Conservation (phyloP, 2,888 invertebrate genomes). For the Gastrophysa polygoni region DNA sequence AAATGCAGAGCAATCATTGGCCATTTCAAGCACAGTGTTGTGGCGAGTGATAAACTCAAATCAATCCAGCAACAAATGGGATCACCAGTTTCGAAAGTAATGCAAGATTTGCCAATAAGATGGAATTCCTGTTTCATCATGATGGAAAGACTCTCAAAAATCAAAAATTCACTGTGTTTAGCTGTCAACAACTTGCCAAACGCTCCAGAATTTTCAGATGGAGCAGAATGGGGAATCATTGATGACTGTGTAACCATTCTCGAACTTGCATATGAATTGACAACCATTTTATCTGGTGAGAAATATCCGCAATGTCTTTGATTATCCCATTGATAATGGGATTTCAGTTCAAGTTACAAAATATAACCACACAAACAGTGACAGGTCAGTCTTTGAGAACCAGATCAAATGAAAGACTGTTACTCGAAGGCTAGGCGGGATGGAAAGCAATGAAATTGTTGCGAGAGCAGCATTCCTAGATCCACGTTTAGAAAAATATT, state of each 20-base stretch:
- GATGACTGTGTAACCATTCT: conserved; percentile 19
- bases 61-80: conserved; percentile 33
- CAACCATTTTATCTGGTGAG: conserved; percentile 21
- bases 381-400: too few relatives aligned
- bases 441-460: conserved; percentile 26
- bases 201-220: conserved; percentile 27
- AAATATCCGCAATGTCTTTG: conserved; percentile 27
- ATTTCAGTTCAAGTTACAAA: conserved; percentile 21
- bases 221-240: conserved; percentile 26
- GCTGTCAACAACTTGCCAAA: conserved; percentile 18
- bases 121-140: conserved; percentile 39
- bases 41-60: conserved; percentile 29
- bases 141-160: conserved; percentile 23
- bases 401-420: conserved; percentile 14
- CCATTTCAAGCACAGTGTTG: conserved; percentile 31
- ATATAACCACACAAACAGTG: conserved; percentile 15
- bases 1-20: conserved; percentile 32
- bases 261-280: conserved; percentile 23
- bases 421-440: conserved; percentile 13
- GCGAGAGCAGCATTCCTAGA: conserved; percentile 37
- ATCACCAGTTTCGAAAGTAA: conserved; percentile 37
- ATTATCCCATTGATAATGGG: conserved; percentile 25
- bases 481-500: too few relatives aligned
- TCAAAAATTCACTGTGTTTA: conserved; percentile 24
- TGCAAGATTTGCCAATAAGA: conserved; percentile 39